phyloP scores from a whole-genome alignment of 2,797 vertebrate genomes.

The Salmo trutta region DNA sequence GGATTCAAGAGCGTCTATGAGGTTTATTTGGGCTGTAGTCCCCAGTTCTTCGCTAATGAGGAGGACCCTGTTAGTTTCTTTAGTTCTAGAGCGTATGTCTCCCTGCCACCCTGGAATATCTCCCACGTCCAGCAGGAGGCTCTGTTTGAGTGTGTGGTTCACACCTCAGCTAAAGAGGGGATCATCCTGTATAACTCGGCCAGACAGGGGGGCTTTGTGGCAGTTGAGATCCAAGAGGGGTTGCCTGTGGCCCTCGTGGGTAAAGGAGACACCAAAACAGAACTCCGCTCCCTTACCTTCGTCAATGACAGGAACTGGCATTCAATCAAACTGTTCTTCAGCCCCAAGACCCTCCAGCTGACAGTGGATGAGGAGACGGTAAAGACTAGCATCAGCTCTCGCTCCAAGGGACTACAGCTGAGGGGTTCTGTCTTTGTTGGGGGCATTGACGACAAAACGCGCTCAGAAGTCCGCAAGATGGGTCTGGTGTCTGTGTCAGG shows the following conservation, averaged over 20 bases:
- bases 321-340: constrained; percentile 76
- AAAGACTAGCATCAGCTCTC: constrained; percentile 70
- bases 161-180: constrained; percentile 79
- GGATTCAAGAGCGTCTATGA: constrained; percentile 85
- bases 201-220: constrained; percentile 80
- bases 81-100: constrained; percentile 88
- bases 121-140: constrained; percentile 58
- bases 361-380: constrained; percentile 78
- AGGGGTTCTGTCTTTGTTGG: constrained; percentile 84
- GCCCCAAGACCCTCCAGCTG: constrained; percentile 77
- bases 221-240: constrained; percentile 85
- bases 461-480: constrained; percentile 76
- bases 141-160: constrained; percentile 77
- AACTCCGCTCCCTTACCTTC: constrained; percentile 74
- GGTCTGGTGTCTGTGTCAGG: constrained; percentile 80
- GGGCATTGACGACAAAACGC: constrained; percentile 79
- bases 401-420: constrained; percentile 69
- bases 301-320: constrained; percentile 87
- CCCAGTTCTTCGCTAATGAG: constrained; percentile 86
- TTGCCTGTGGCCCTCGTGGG: constrained; percentile 77
- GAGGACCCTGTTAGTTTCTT: constrained; percentile 90
- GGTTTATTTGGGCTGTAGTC: constrained; percentile 87
- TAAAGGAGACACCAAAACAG: constrained; percentile 72
- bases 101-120: constrained; percentile 77
- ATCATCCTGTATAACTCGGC: constrained; percentile 86